Percentiles rank a stretch among this genome's conserved stretches.
These are phyloP conservation scores for Xiphias gladius DNA, from an alignment of 2,113 vertebrate genomes.

Conservation along the genomic window DNA sequence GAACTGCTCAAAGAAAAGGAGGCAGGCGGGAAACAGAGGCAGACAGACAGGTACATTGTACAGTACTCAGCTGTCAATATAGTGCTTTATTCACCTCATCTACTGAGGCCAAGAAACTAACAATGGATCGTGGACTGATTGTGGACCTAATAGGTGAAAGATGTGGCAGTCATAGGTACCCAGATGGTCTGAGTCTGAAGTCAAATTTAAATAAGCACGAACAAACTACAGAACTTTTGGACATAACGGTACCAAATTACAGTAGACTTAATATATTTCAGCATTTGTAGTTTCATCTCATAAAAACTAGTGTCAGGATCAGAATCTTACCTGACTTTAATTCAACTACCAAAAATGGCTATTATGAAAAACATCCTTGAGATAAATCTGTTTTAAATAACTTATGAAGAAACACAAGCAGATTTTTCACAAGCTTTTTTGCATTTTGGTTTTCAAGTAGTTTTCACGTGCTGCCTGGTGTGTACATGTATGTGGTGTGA, in stretches of 20 bases:
- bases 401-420: neutral
- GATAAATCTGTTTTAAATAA: neutral
- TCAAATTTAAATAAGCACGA: neutral
- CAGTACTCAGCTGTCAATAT: conserved; percentile 41
- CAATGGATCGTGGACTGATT: conserved; percentile 1
- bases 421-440: no score
- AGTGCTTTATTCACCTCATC: conserved; percentile 26
- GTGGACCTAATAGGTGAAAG: conserved; percentile 71
- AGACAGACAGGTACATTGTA: conserved; percentile 60
- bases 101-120: conserved; percentile 9
- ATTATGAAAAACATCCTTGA: neutral
- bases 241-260: neutral
- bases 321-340: neutral
- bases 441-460: neutral
- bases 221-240: neutral
- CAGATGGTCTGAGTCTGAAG: conserved; percentile 9
- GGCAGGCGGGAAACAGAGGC: conserved; percentile 53
- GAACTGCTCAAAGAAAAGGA: conserved; percentile 77
- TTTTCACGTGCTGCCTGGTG: neutral
- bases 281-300: neutral
- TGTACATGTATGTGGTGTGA: neutral
- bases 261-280: neutral
- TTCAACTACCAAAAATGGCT: neutral
- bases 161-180: neutral
- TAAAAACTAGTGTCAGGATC: neutral